These are phyloP conservation scores for Petrocephalus zakoni DNA, from an alignment of 2,113 vertebrate species.

Conservation along the genomic window DNA sequence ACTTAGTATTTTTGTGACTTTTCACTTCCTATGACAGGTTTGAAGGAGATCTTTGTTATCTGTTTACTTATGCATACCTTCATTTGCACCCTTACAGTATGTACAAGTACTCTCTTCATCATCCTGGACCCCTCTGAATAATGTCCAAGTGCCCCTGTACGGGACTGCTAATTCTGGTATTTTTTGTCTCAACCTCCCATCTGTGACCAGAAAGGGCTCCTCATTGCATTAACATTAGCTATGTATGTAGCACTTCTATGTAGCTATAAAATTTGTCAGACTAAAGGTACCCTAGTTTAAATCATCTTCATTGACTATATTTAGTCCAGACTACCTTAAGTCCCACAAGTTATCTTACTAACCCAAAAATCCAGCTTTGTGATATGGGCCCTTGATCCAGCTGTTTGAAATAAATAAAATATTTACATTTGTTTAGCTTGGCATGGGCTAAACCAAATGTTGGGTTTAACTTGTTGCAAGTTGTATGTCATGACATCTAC, in stretches of 20 bases:
- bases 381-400: not conserved
- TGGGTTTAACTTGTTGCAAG: conserved; percentile 1
- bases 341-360: not conserved
- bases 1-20: not conserved
- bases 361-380: not conserved
- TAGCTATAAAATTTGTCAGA: not conserved
- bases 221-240: not conserved
- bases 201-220: not conserved
- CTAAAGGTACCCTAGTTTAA: not conserved
- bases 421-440: conserved; percentile 18
- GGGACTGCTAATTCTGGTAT: not conserved
- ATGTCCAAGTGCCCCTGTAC: not conserved
- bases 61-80: not conserved
- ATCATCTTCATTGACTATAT: not conserved
- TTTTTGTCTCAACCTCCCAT: not conserved
- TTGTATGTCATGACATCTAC: not conserved
- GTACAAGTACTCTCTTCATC: not conserved
- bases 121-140: not conserved
- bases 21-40: no score
- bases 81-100: not conserved
- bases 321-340: not conserved
- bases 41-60: not conserved
- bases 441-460: conserved; percentile 21
- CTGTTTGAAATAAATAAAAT: conserved; percentile 4
- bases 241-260: not conserved